Evolutionary conservation across 2,888 invertebrate genomes (phyloP).

Genomic region (Epiperipatus broadwayi): DNA sequence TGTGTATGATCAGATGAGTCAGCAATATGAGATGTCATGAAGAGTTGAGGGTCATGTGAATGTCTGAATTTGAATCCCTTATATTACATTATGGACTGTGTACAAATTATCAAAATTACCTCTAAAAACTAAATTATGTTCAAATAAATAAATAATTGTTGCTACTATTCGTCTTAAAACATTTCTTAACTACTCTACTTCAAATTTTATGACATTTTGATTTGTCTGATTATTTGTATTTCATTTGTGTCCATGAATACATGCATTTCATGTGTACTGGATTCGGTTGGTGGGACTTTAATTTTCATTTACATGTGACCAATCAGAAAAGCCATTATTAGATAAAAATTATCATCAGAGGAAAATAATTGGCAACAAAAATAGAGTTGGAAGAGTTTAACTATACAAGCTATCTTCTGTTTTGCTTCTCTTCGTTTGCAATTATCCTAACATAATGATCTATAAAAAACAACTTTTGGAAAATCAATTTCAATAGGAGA

Average conservation of each 20-base stretch:
- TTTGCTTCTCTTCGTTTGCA: background rate
- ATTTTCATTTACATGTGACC: too few species aligned
- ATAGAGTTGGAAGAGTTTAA: background rate
- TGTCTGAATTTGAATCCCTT: too few species aligned
- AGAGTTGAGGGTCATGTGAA: too few species aligned
- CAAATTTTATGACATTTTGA: background rate
- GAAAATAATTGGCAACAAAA: conserved; percentile 5
- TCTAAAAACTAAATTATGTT: conserved; percentile 15
- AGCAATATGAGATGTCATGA: too few species aligned
- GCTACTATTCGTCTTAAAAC: conserved; percentile 13
- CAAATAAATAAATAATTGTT: conserved; percentile 13
- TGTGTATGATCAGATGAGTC: too few species aligned
- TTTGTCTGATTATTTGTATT: conserved; percentile 4
- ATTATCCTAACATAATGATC: too few species aligned
- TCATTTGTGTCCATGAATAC: background rate
- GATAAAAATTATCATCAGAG: too few species aligned
- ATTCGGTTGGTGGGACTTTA: too few species aligned
- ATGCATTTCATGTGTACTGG: too few species aligned
- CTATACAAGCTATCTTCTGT: conserved; percentile 4
- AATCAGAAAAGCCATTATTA: too few species aligned
- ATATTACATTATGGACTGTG: conserved; percentile 15
- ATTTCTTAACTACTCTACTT: background rate
- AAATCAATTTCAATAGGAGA: too few species aligned
- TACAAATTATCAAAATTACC: conserved; percentile 11
- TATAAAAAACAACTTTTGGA: too few species aligned